Evolutionary conservation across 37 sponge, comb jelly and placozoan genomes (phyloP).

Genomic region (Mnemiopsis leidyi): DNA sequence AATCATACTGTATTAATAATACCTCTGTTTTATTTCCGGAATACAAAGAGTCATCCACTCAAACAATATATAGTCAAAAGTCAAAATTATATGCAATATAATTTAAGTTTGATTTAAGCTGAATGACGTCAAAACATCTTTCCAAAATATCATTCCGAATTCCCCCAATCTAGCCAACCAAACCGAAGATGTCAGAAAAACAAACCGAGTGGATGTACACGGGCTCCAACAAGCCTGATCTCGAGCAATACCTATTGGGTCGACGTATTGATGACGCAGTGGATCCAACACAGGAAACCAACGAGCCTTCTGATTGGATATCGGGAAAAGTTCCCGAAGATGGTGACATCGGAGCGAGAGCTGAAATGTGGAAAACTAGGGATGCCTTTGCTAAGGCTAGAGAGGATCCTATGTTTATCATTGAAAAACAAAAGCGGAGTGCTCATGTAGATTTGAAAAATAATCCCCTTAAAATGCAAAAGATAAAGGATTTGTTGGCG

Average conservation of each 20-base stretch:
- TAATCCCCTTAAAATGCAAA: slow-evolving; percentile 46
- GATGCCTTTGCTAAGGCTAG: slow-evolving; percentile 63
- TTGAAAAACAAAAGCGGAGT: slow-evolving; percentile 52
- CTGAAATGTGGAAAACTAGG: slow-evolving; percentile 52
- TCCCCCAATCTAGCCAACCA: neutral
- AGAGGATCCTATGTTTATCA: slow-evolving; percentile 57
- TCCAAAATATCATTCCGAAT: too few species aligned
- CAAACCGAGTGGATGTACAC: slow-evolving; percentile 62
- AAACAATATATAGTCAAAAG: too few species aligned
- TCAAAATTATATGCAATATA: too few species aligned
- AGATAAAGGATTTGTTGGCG: slow-evolving; percentile 18
- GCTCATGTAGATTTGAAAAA: slow-evolving; percentile 46
- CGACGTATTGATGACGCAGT: slow-evolving; percentile 34
- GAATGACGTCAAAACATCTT: too few species aligned
- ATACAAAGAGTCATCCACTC: too few species aligned
- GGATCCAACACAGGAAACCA: slow-evolving; percentile 31
- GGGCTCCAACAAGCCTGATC: slow-evolving; percentile 44
- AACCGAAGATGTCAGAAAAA: slow-evolving; percentile 26
- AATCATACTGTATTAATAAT: neutral
- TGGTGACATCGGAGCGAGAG: neutral
- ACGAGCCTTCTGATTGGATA: neutral
- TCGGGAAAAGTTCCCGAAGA: neutral
- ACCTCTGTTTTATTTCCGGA: neutral
- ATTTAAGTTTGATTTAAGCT: too few species aligned
- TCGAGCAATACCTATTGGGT: slow-evolving; percentile 33